Percentiles rank a stretch among this genome's conserved stretches.
Evolutionary conservation across 2,888 invertebrate species (phyloP).

Genomic region (Elegia similella): DNA sequence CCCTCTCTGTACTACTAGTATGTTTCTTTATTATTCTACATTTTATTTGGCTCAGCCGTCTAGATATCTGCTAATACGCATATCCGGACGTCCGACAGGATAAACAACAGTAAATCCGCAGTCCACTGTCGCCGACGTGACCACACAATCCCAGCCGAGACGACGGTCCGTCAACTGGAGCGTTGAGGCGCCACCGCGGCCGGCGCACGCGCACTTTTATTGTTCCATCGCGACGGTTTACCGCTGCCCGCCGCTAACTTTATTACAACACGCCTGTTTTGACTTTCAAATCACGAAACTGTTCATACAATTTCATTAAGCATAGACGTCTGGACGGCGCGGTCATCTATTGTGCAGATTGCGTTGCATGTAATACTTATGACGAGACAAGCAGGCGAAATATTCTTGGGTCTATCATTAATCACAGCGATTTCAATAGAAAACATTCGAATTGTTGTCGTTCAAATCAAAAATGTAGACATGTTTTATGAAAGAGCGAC

Average conservation of each 20-base stretch:
- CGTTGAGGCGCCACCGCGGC: constrained; percentile 65
- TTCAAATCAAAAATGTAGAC: too few relatives aligned
- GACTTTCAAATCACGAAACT: constrained; percentile 61
- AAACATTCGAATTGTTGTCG: too few relatives aligned
- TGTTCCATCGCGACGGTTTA: constrained; percentile 43
- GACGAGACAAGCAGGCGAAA: constrained; percentile 15
- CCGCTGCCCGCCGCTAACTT: constrained; percentile 47
- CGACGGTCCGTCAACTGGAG: constrained; percentile 58
- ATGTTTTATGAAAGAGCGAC: too few relatives aligned
- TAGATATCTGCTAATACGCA: too few relatives aligned
- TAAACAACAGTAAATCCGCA: too few relatives aligned
- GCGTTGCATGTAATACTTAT: neutral
- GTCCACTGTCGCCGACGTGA: neutral
- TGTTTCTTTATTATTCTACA: too few relatives aligned
- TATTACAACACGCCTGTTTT: constrained; percentile 48
- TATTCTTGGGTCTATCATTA: neutral
- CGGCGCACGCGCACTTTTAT: constrained; percentile 56
- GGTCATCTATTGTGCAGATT: constrained; percentile 38
- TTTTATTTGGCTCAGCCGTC: too few relatives aligned
- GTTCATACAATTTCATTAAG: constrained; percentile 45
- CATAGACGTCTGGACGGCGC: constrained; percentile 35
- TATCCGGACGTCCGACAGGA: too few relatives aligned
- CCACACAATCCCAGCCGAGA: neutral
- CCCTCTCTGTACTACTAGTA: too few relatives aligned
- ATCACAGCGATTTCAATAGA: neutral